Conservation (phyloP, 1,140 invertebrate genomes). For the Drosophila parabipectinata region DNA sequence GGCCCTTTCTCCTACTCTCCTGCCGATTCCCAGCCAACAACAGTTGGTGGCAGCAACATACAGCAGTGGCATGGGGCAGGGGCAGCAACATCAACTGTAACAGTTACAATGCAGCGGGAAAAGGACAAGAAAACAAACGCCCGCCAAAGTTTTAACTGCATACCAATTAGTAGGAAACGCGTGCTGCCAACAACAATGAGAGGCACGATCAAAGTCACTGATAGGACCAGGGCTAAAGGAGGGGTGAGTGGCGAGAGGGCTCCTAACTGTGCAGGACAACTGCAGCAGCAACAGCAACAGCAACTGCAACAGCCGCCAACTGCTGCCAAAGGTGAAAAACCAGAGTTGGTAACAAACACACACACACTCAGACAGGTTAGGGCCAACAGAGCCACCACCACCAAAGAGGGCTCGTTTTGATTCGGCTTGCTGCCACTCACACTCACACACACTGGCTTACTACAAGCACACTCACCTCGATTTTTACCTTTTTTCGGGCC, state of each 20-base stretch:
- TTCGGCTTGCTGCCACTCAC: conserved; percentile 62
- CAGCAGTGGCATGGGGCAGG: conserved; percentile 5
- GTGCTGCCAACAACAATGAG: conserved; percentile 68
- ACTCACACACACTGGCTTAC: not conserved
- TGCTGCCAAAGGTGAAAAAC: conserved; percentile 82
- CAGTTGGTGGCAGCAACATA: conserved; percentile 48
- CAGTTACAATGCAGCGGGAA: conserved; percentile 59
- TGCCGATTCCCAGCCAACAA: conserved; percentile 26
- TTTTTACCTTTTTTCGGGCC: conserved; percentile 50
- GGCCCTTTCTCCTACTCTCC: not conserved
- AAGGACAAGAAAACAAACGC: conserved; percentile 65
- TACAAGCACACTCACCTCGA: conserved; percentile 49
- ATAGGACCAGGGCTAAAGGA: conserved; percentile 20
- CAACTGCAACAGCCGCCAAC: conserved; percentile 69
- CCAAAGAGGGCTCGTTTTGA: conserved; percentile 65
- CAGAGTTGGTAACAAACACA: conserved; percentile 71
- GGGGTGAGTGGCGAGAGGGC: conserved; percentile 2
- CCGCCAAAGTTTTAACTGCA: conserved; percentile 75
- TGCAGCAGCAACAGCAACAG: conserved; percentile 39
- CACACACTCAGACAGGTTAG: conserved; percentile 10
- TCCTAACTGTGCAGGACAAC: conserved; percentile 79
- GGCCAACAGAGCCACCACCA: conserved; percentile 25
- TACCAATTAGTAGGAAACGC: conserved; percentile 82
- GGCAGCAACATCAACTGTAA: conserved; percentile 42
- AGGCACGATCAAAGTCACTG: conserved; percentile 67